Conservation (phyloP, 2,797 vertebrate species). For the Enteromius treurensis region DNA sequence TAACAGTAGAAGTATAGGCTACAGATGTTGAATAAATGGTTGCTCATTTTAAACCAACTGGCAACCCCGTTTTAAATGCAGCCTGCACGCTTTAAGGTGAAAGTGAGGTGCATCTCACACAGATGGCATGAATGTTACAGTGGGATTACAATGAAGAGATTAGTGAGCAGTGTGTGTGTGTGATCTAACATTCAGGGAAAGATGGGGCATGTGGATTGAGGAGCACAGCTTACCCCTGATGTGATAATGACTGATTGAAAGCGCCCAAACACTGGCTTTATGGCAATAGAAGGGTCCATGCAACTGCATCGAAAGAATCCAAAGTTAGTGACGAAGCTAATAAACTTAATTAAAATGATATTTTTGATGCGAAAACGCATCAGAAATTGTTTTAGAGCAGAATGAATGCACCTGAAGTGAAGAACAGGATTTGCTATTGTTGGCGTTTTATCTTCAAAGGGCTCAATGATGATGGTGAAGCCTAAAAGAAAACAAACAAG, state of each 20-base stretch:
- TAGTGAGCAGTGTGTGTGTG: conserved; percentile 14
- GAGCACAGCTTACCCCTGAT: conserved; percentile 80
- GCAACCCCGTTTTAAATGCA: neutral
- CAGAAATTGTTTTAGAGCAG: neutral
- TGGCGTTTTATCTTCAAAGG: conserved; percentile 91
- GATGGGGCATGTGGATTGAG: neutral
- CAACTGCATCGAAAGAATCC: conserved; percentile 75
- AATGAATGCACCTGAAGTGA: conserved; percentile 86
- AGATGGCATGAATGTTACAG: conserved; percentile 33
- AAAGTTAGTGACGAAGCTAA: neutral
- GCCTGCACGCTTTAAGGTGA: conserved; percentile 1
- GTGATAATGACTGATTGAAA: conserved; percentile 95
- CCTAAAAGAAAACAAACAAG: conserved; percentile 68
- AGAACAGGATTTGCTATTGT: conserved; percentile 90
- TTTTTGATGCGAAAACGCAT: neutral
- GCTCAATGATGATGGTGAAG: conserved; percentile 93
- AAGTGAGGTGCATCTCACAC: conserved; percentile 1
- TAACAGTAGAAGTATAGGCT: neutral
- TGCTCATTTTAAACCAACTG: neutral
- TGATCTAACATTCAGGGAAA: conserved; percentile 43
- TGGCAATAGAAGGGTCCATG: conserved; percentile 93
- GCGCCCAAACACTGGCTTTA: conserved; percentile 91
- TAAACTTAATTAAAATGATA: neutral
- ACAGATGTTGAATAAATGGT: neutral
- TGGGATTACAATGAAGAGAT: conserved; percentile 39